Conservation (phyloP, 2,113 vertebrate species). For the Panthera tigris region DNA sequence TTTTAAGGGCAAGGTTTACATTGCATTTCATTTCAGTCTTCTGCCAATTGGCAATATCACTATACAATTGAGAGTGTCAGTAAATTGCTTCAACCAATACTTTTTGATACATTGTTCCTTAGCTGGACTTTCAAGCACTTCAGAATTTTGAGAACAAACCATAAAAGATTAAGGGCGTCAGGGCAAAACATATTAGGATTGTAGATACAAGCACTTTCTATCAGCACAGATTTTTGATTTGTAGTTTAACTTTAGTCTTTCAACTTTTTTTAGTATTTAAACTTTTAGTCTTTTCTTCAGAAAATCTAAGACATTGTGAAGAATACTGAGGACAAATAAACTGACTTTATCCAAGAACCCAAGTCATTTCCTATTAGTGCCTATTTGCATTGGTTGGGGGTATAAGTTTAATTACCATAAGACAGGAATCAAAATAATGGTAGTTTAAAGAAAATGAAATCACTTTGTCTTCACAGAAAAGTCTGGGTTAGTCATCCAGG, state of each 20-base stretch:
- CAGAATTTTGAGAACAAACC: slow-evolving; percentile 59
- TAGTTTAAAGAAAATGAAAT: neutral
- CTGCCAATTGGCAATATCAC: neutral
- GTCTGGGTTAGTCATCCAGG: neutral
- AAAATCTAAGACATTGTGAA: neutral
- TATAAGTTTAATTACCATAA: neutral
- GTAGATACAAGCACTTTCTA: slow-evolving; percentile 45
- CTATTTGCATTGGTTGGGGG: neutral
- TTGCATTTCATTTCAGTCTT: slow-evolving; percentile 63
- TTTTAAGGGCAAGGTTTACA: slow-evolving; percentile 54
- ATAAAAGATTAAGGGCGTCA: slow-evolving; percentile 54
- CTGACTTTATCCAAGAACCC: neutral
- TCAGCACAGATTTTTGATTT: slow-evolving; percentile 51
- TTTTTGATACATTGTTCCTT: slow-evolving; percentile 27
- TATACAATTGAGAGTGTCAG: slow-evolving; percentile 40
- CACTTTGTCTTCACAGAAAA: neutral
- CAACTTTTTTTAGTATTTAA: neutral
- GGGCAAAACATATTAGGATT: slow-evolving; percentile 63
- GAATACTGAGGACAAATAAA: neutral
- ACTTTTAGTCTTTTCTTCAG: neutral
- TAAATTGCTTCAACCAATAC: slow-evolving; percentile 37
- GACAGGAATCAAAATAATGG: neutral
- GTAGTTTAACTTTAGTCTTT: slow-evolving; percentile 31
- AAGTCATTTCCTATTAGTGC: neutral
- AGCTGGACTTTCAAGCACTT: slow-evolving; percentile 32